Conservation (phyloP, 2,113 vertebrate species). For the Mionectes macconnelli region DNA sequence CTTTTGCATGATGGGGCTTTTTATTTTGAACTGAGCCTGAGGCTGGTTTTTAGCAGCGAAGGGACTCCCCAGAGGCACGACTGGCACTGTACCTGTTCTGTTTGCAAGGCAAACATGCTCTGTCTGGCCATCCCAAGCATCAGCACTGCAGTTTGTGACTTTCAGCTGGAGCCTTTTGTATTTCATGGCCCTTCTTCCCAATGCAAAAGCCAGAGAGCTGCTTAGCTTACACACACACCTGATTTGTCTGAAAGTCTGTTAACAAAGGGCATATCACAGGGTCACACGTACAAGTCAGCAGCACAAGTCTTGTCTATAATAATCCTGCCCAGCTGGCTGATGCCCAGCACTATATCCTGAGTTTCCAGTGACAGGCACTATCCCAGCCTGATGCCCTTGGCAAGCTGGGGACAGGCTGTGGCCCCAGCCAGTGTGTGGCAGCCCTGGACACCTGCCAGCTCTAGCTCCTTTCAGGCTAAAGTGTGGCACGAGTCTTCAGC, state of each 20-base stretch:
- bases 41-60: rapidly evolving
- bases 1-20: rapidly evolving
- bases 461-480: not conserved
- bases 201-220: not conserved
- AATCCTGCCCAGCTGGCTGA: rapidly evolving
- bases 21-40: not conserved
- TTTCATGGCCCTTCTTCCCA: not conserved
- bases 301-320: rapidly evolving
- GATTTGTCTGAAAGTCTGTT: not conserved
- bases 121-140: rapidly evolving
- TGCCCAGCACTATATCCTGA: rapidly evolving
- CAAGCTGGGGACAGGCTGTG: rapidly evolving
- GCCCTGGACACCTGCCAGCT: not conserved
- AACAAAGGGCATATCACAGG: rapidly evolving
- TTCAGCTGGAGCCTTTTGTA: rapidly evolving
- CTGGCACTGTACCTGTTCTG: not conserved
- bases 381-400: rapidly evolving
- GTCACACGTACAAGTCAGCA: not conserved
- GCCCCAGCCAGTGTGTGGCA: not conserved
- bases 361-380: rapidly evolving
- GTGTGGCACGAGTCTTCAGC: not conserved
- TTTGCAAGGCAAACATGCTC: not conserved
- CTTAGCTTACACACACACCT: not conserved
- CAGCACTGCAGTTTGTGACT: not conserved
- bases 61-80: not conserved